Evolutionary conservation across 2,797 vertebrate genomes (phyloP).

Genomic region (Enteromius thamalakanensis): DNA sequence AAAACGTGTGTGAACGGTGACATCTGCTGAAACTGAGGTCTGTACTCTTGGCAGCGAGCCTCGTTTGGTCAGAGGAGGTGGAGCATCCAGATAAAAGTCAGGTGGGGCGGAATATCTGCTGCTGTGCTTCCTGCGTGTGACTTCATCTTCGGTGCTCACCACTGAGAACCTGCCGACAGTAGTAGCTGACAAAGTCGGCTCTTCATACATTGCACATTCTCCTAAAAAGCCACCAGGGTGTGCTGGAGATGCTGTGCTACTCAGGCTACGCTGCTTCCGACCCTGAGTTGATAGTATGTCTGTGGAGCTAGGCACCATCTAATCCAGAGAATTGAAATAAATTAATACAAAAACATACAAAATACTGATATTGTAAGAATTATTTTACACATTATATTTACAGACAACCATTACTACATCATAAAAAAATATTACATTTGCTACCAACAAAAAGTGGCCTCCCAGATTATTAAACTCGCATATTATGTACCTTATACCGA

Average conservation of each 20-base stretch:
- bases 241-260: conserved; percentile 74
- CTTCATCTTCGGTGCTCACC: conserved; percentile 86
- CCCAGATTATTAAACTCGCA: conserved; percentile 7
- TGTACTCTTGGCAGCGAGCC: conserved; percentile 79
- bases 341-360: not conserved
- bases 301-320: conserved; percentile 76
- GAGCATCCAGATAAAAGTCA: conserved; percentile 90
- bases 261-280: conserved; percentile 78
- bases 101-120: conserved; percentile 93
- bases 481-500: conserved; percentile 73
- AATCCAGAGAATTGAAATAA: not conserved
- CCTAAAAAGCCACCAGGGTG: conserved; percentile 64
- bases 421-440: not conserved
- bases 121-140: conserved; percentile 79
- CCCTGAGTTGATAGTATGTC: conserved; percentile 73
- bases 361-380: too few relatives aligned
- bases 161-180: conserved; percentile 94
- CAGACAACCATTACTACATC: not conserved
- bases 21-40: conserved; percentile 85
- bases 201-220: conserved; percentile 57
- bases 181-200: conserved; percentile 74
- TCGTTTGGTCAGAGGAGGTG: conserved; percentile 78
- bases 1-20: conserved; percentile 81
- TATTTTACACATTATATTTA: not conserved
- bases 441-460: not conserved